phyloP scores from a whole-genome alignment of 2,113 vertebrate species.

The Lutjanus erythropterus region DNA sequence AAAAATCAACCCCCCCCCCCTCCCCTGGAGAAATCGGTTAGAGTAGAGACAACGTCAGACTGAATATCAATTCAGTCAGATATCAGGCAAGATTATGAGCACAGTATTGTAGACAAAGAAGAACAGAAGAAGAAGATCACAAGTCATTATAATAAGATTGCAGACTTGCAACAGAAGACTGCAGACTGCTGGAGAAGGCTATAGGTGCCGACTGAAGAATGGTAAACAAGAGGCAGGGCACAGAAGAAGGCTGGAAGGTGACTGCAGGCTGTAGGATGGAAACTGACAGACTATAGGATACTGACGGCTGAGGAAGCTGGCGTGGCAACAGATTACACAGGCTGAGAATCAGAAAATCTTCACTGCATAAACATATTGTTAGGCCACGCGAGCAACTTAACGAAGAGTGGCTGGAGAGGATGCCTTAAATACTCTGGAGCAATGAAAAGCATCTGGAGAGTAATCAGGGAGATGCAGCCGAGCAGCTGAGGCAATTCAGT shows the following conservation, averaged over 20 bases:
- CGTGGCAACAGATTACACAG: not conserved
- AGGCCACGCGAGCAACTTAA: not conserved
- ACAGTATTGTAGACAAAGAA: too few species aligned
- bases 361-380: not conserved
- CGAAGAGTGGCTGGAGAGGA: not conserved
- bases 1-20: too few species aligned
- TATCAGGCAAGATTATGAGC: too few species aligned
- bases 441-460: constrained; percentile 23
- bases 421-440: not conserved
- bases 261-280: constrained; percentile 3
- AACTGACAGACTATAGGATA: not conserved
- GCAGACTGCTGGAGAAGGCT: not conserved
- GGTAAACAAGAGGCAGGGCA: not conserved
- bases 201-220: constrained; percentile 3
- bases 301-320: not conserved
- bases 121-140: too few species aligned
- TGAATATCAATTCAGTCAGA: too few species aligned
- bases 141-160: not conserved
- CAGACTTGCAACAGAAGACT: not conserved
- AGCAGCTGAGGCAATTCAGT: constrained; percentile 2
- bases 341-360: not conserved
- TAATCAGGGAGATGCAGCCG: constrained; percentile 15
- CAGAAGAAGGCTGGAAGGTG: not conserved
- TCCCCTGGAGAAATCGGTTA: too few species aligned
- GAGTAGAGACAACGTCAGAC: too few species aligned